phyloP scores from a whole-genome alignment of 2,888 invertebrate genomes.

The Diarsia rubi region DNA sequence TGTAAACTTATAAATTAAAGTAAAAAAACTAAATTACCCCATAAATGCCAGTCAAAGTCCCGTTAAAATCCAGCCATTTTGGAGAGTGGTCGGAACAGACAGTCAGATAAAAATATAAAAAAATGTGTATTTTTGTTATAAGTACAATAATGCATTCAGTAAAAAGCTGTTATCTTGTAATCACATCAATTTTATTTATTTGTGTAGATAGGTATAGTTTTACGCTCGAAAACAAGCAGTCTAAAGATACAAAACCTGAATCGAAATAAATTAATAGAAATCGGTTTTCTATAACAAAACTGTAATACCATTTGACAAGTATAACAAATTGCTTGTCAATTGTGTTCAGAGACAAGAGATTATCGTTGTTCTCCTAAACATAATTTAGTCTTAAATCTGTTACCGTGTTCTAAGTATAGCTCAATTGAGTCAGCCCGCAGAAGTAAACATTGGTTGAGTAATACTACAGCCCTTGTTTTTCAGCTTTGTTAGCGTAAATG shows the following conservation, averaged over 20 bases:
- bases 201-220: not conserved
- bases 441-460: slow-evolving; percentile 81
- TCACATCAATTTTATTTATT: no score
- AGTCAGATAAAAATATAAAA: no score
- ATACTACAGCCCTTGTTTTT: slow-evolving; percentile 72
- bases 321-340: slow-evolving; percentile 55
- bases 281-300: slow-evolving; percentile 11
- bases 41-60: no score
- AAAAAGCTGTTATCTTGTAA: no score
- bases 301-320: slow-evolving; percentile 25
- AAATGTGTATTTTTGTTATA: no score
- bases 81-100: no score
- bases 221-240: not conserved
- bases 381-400: slow-evolving; percentile 66
- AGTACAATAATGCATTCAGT: no score
- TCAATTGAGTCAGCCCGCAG: slow-evolving; percentile 74
- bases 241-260: not conserved
- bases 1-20: no score
- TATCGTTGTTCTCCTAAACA: slow-evolving; percentile 59
- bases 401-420: slow-evolving; percentile 73
- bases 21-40: no score
- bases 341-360: slow-evolving; percentile 50
- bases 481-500: slow-evolving; percentile 75
- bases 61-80: no score
- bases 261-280: not conserved